These are phyloP conservation scores for Sorex araneus DNA, from an alignment of 2,113 vertebrate species.

Conservation along the genomic window DNA sequence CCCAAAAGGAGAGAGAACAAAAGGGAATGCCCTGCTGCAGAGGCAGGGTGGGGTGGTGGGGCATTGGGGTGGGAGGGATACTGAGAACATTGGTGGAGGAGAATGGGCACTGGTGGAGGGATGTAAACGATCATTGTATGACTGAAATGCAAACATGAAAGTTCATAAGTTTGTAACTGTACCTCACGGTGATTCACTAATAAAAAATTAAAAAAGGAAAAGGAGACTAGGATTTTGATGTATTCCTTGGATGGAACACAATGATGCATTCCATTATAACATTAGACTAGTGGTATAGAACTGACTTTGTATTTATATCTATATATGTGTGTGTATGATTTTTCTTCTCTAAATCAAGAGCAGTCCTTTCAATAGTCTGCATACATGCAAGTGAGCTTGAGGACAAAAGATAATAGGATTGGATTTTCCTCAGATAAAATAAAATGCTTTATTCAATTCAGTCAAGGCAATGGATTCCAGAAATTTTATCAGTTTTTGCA, in stretches of 20 bases:
- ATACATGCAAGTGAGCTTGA: background rate
- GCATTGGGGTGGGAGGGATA: too few relatives aligned
- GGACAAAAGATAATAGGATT: background rate
- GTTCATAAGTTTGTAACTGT: too few relatives aligned
- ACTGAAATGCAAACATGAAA: too few relatives aligned
- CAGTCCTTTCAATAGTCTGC: background rate
- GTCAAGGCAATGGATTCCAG: background rate
- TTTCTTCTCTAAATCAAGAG: background rate
- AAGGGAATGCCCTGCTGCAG: too few relatives aligned
- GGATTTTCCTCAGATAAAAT: background rate
- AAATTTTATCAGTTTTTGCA: too few relatives aligned
- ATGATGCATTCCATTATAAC: background rate
- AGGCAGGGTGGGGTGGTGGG: too few relatives aligned
- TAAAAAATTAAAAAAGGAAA: too few relatives aligned
- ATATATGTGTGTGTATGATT: background rate
- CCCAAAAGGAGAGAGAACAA: too few relatives aligned
- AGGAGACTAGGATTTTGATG: background rate
- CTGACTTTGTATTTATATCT: background rate
- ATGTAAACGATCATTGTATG: too few relatives aligned
- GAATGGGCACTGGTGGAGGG: too few relatives aligned
- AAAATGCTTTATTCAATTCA: conserved; percentile 12
- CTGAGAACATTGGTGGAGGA: too few relatives aligned
- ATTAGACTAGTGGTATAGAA: background rate
- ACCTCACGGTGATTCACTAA: too few relatives aligned
- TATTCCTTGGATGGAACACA: background rate